phyloP scores from a whole-genome alignment of 2,797 vertebrate species.

The Myotis planiceps region DNA sequence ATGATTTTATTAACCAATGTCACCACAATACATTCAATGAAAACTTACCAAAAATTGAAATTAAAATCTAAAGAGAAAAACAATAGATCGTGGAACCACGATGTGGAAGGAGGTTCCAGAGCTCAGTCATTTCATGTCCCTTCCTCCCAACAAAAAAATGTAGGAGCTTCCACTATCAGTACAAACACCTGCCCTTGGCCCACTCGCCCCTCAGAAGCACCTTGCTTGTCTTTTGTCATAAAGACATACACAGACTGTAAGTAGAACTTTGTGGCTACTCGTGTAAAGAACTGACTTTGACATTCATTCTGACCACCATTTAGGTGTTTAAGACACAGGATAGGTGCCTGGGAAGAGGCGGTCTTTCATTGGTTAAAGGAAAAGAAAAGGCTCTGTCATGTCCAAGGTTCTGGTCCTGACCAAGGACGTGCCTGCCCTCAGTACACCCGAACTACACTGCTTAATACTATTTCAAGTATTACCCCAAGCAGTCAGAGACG shows the following conservation, averaged over 20 bases:
- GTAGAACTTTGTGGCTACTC: background rate
- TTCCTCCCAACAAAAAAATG: background rate
- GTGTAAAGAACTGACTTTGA: background rate
- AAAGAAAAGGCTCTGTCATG: background rate
- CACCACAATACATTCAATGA: background rate
- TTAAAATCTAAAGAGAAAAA: background rate
- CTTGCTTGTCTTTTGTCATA: background rate
- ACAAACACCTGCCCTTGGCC: background rate
- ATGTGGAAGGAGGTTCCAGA: background rate
- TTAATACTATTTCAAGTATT: background rate
- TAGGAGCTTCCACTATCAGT: background rate
- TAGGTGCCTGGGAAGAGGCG: background rate
- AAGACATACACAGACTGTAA: background rate
- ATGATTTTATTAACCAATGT: background rate
- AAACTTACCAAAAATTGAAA: background rate
- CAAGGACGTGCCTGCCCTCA: background rate
- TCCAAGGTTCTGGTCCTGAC: background rate
- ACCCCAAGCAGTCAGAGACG: background rate
- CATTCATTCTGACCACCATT: background rate
- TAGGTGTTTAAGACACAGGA: background rate
- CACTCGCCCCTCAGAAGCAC: background rate
- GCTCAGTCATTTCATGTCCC: background rate
- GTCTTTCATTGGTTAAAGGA: background rate
- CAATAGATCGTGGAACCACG: no score
- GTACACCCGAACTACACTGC: background rate